A percentile compares a stretch with the other conserved stretches of the same genome.
These are phyloP conservation scores for rabbit (Oryctolagus cuniculus) DNA, from an alignment of 2,113 vertebrate species.

Conservation along the genomic window DNA sequence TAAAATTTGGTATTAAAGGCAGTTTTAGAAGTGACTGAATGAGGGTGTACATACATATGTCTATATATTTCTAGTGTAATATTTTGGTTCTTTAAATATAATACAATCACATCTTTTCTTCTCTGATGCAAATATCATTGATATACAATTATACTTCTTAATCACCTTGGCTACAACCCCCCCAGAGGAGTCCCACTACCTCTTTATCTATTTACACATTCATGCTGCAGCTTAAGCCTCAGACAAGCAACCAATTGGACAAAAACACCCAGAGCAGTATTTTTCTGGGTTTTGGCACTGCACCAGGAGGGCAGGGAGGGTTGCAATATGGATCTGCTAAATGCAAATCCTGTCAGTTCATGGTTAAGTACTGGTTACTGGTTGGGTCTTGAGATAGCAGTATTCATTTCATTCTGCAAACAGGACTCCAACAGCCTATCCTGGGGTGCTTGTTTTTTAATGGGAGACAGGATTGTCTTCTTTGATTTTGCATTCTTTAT, in stretches of 20 bases:
- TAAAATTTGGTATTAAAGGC: slow-evolving; percentile 75
- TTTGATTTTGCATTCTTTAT: slow-evolving; percentile 47
- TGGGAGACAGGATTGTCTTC: slow-evolving; percentile 43
- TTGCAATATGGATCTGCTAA: slow-evolving; percentile 4
- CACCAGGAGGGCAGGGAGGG: slow-evolving; percentile 4
- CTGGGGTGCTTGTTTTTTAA: slow-evolving; percentile 19
- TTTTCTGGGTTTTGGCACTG: slow-evolving; percentile 51
- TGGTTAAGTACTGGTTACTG: slow-evolving; percentile 24
- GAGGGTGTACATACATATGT: slow-evolving; percentile 9
- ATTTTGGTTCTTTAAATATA: slow-evolving; percentile 74
- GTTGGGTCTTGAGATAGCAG: slow-evolving; percentile 43
- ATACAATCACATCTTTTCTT: slow-evolving; percentile 63
- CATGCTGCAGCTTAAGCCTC: not conserved
- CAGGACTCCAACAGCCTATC: slow-evolving; percentile 37
- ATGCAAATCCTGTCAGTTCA: not conserved
- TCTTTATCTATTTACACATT: not conserved
- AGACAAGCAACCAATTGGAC: slow-evolving; percentile 33
- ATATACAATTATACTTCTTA: slow-evolving; percentile 45
- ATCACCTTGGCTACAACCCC: not conserved
- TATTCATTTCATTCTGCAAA: slow-evolving; percentile 17
- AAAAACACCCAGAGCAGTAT: not conserved
- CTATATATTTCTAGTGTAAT: slow-evolving; percentile 44
- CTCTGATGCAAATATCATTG: slow-evolving; percentile 56
- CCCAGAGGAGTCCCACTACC: not conserved
- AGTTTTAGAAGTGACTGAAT: slow-evolving; percentile 72